Evolutionary conservation across 2,888 invertebrate genomes (phyloP).

Genomic region (Byasa hedistus): DNA sequence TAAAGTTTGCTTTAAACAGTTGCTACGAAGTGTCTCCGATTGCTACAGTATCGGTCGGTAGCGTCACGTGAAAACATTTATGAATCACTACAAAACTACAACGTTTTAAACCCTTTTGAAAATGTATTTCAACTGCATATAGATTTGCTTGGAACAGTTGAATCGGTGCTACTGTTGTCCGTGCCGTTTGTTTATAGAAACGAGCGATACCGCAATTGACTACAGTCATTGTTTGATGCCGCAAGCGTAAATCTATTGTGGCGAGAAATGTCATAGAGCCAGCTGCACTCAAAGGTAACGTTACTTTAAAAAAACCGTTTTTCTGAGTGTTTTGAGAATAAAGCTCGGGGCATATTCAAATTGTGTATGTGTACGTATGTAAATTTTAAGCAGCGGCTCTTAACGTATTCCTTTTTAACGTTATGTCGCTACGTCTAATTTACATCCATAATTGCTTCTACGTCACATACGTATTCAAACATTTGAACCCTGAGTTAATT

Average conservation of each 20-base stretch:
- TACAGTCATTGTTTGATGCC: conserved; percentile 43
- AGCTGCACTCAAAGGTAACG: conserved; percentile 16
- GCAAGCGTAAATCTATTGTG: conserved; percentile 40
- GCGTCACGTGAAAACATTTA: not conserved
- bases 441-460: conserved; percentile 18
- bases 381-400: conserved; percentile 13
- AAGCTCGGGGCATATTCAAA: conserved; percentile 17
- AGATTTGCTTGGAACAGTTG: conserved; percentile 22
- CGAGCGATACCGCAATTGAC: conserved; percentile 45
- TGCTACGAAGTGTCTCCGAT: not conserved
- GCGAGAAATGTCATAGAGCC: conserved; percentile 31
- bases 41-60: not conserved
- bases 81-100: not conserved
- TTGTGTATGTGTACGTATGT: conserved; percentile 9
- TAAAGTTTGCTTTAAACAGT: not conserved
- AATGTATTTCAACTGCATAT: conserved; percentile 7
- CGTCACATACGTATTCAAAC: conserved; percentile 12
- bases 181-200: conserved; percentile 37
- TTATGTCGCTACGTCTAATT: conserved; percentile 12
- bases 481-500: conserved; percentile 1
- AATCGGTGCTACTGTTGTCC: conserved; percentile 19
- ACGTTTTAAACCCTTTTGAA: not conserved
- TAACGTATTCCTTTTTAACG: conserved; percentile 19
- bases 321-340: conserved; percentile 9
- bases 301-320: conserved; percentile 14